Evolutionary conservation across 2,888 invertebrate genomes (phyloP), one percentile per base, ranked within the genome.

Genomic region (Matsumyia berberina): DNA sequence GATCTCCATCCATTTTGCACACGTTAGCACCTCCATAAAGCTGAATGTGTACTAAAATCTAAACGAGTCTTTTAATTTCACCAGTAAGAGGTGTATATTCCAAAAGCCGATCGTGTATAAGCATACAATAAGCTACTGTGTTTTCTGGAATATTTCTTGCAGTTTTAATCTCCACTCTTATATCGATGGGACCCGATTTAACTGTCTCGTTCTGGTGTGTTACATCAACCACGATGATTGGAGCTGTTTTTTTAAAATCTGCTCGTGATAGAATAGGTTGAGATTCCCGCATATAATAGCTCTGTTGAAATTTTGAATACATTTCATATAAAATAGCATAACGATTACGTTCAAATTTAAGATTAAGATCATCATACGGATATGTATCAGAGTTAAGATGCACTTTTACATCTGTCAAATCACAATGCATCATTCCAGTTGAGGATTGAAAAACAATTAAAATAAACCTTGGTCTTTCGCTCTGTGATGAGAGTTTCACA

Each of bases 141-240:
- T 87, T 85, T 51, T 86, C 85, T 7, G 87, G 86, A 42, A 87
- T 79, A 76, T 87, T 77, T 58, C 49, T 39, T 24, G 64, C 70
- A 12, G 87, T 86, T 87, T 89, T 86, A 72, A 89, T 86, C 86
- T 89, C 88, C n/a, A 89, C 53, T 46, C 81, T 81, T 24, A 89
- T 86, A 83, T 88, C 88, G 6, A 88, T 88, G 33, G 87, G 79
- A 6, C 87, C 88, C 24, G 73, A 64, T 86, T 88, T 88, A 7
- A 88, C 55, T 0, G 69, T 37, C 74, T 89, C 88, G 46, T 87
- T 87, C 82, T 89, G 88, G 64, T 87, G 73, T 6, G 87, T 87
- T 80, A 88, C 88, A 85, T 88, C 88, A 60, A 88, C 86, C 17
- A 88, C 88, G 46, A 87, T 81, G 17, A 89, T 70, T 6, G 88